Conservation (phyloP, 2,113 vertebrate genomes). For the Hyperopisus bebe region DNA sequence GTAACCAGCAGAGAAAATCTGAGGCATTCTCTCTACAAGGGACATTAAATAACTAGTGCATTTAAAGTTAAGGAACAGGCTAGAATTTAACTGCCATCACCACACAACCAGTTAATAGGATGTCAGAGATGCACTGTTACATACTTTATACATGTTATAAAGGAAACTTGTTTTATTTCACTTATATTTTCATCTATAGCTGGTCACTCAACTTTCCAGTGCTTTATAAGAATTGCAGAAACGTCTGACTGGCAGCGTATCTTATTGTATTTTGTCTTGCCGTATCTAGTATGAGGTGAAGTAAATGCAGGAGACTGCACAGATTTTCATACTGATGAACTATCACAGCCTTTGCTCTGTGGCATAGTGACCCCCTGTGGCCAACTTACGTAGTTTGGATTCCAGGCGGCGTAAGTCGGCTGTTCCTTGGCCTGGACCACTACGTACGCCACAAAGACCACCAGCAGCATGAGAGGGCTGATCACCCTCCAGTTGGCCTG, state of each 20-base stretch:
- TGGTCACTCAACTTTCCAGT: too few species aligned
- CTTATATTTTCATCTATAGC: too few species aligned
- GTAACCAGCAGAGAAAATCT: too few species aligned
- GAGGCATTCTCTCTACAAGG: too few species aligned
- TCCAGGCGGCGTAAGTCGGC: slow-evolving; percentile 68
- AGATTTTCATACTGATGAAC: background rate
- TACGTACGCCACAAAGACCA: slow-evolving; percentile 67
- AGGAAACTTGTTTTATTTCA: too few species aligned
- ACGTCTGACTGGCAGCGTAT: background rate
- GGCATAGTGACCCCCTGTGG: background rate
- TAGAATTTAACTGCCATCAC: too few species aligned
- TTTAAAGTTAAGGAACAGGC: too few species aligned
- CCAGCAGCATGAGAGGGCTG: slow-evolving; percentile 72
- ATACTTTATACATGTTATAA: too few species aligned
- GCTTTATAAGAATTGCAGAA: too few species aligned
- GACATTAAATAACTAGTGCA: too few species aligned
- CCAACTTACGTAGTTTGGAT: slow-evolving; percentile 67
- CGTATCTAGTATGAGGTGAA: background rate
- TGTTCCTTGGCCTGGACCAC: slow-evolving; percentile 50
- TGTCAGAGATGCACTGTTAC: too few species aligned
- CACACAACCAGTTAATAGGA: too few species aligned
- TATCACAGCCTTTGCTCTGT: background rate
- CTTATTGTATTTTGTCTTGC: background rate
- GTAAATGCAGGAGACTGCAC: background rate
- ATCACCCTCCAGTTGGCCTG: slow-evolving; percentile 67